These are phyloP conservation scores for Progne subis DNA, from an alignment of 2,113 vertebrate genomes.

Conservation along the genomic window DNA sequence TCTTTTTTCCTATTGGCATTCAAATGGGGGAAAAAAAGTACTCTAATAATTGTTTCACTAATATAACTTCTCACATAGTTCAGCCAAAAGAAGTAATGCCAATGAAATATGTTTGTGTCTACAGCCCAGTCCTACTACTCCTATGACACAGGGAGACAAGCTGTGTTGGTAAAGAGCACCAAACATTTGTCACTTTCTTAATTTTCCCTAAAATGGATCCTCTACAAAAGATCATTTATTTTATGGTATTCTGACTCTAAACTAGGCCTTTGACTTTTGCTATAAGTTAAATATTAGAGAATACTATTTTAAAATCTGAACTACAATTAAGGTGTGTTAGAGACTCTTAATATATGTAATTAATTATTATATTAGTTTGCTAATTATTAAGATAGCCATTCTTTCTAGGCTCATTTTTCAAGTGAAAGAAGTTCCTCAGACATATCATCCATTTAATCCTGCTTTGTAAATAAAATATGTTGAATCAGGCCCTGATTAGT, in stretches of 20 bases:
- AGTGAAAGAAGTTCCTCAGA: not conserved
- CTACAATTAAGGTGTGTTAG: not conserved
- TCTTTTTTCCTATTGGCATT: not conserved
- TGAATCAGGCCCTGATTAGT: conserved; percentile 7
- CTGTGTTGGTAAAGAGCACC: conserved; percentile 15
- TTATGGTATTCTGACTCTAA: not conserved
- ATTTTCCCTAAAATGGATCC: not conserved
- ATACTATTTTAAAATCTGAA: not conserved
- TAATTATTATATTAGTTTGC: not conserved
- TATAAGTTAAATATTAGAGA: not conserved
- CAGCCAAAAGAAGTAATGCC: conserved; percentile 26
- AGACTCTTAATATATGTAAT: not conserved
- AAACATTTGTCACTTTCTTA: not conserved
- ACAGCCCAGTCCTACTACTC: not conserved
- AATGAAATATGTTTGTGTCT: conserved; percentile 11
- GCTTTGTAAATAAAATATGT: conserved; percentile 11
- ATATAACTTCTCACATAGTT: conserved; percentile 3
- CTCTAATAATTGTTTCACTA: conserved; percentile 18
- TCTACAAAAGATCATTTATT: not conserved
- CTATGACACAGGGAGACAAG: conserved; percentile 13
- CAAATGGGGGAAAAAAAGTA: not conserved
- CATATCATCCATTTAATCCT: conserved; percentile 1
- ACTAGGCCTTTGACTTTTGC: not conserved
- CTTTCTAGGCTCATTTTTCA: not conserved
- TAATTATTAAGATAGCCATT: not conserved